Conservation (phyloP, 2,113 vertebrate species). For the Bos javanicus region DNA sequence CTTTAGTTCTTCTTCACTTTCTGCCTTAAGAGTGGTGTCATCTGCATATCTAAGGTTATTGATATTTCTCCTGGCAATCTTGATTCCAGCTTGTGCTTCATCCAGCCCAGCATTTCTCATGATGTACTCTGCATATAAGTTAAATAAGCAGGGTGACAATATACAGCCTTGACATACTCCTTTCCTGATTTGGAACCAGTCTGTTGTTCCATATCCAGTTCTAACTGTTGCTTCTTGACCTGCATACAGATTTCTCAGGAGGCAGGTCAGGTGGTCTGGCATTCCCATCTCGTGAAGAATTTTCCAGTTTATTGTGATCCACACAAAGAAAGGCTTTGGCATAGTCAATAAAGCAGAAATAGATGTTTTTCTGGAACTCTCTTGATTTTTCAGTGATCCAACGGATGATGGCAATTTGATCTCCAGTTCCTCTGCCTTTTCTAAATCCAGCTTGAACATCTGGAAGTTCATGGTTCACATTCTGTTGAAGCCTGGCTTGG, state of each 20-base stretch:
- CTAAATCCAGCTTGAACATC: not conserved
- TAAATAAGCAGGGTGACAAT: not conserved
- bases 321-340: not conserved
- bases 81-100: not conserved
- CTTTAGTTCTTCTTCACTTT: not conserved
- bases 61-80: not conserved
- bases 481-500: not conserved
- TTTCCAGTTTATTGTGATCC: not conserved
- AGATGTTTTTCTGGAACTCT: not conserved
- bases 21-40: not conserved
- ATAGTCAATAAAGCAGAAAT: not conserved
- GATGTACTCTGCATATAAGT: not conserved
- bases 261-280: not conserved
- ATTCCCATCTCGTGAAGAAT: not conserved
- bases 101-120: not conserved
- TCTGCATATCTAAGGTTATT: not conserved
- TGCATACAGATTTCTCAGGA: not conserved
- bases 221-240: not conserved
- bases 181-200: not conserved
- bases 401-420: not conserved
- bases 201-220: not conserved
- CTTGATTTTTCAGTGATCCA: not conserved
- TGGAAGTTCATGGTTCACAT: not conserved
- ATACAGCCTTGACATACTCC: not conserved
- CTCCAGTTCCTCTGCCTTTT: not conserved